These are phyloP conservation scores for Trichopoda pennipes DNA, from an alignment of 2,888 invertebrate genomes.

Conservation along the genomic window DNA sequence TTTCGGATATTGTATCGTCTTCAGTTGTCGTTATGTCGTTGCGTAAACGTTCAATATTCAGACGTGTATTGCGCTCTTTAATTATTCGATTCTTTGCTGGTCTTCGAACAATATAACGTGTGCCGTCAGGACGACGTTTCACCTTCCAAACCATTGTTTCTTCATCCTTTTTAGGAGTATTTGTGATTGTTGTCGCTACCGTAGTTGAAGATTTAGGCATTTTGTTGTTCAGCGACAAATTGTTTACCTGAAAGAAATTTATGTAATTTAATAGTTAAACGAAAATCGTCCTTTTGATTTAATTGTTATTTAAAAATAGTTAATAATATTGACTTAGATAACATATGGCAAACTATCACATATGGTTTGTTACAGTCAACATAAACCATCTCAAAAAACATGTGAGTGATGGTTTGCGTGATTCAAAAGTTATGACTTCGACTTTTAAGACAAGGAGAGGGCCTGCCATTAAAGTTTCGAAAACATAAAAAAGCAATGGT, in stretches of 20 bases:
- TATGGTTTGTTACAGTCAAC: too few species aligned
- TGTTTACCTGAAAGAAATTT: constrained; percentile 57
- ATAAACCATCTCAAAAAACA: too few species aligned
- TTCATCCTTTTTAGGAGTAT: constrained; percentile 63
- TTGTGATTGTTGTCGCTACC: constrained; percentile 56
- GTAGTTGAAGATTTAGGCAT: constrained; percentile 58
- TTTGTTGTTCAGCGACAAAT: constrained; percentile 56
- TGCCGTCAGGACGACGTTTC: constrained; percentile 88
- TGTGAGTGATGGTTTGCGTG: too few species aligned
- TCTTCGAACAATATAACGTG: constrained; percentile 87
- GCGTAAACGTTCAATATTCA: constrained; percentile 83
- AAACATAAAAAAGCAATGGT: too few species aligned
- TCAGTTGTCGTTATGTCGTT: constrained; percentile 85
- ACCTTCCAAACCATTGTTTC: constrained; percentile 87
- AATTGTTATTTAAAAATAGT: too few species aligned
- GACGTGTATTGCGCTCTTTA: constrained; percentile 83
- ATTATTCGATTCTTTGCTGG: constrained; percentile 86
- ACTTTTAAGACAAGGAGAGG: too few species aligned
- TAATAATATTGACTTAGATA: too few species aligned
- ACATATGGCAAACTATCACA: too few species aligned
- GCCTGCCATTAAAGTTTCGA: too few species aligned
- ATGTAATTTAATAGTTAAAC: too few species aligned
- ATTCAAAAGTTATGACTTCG: too few species aligned
- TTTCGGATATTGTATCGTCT: constrained; percentile 89
- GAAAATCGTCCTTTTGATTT: too few species aligned